phyloP scores from a whole-genome alignment of 2,113 vertebrate species.

The Urocynchramus pylzowi region DNA sequence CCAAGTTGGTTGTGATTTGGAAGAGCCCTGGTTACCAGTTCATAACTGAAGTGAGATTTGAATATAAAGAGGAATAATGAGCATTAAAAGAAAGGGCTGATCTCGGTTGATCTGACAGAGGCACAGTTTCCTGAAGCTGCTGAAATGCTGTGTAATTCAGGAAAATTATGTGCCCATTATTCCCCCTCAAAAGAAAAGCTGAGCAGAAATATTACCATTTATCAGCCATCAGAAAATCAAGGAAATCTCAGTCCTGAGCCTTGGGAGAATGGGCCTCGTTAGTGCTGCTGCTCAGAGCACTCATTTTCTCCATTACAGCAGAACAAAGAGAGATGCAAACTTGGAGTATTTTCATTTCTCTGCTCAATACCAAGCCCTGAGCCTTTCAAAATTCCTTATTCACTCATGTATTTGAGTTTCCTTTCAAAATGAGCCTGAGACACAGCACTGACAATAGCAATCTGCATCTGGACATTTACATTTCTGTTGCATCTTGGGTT shows the following conservation, averaged over 20 bases:
- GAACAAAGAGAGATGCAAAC: constrained; percentile 11
- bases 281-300: constrained; percentile 2
- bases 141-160: neutral
- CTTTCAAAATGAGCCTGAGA: constrained; percentile 25
- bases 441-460: neutral
- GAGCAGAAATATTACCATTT: neutral
- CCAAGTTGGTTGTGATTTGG: neutral
- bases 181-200: neutral
- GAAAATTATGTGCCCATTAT: neutral
- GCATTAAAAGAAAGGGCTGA: neutral
- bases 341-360: constrained; percentile 11
- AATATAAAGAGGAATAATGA: neutral
- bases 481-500: neutral
- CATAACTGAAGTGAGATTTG: neutral
- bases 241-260: neutral
- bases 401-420: neutral
- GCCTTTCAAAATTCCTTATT: neutral
- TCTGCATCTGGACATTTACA: constrained; percentile 44
- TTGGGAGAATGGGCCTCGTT: neutral
- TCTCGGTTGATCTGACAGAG: neutral
- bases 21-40: neutral
- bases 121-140: neutral
- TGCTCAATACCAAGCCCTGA: neutral
- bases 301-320: neutral
- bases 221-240: neutral